Evolutionary conservation across 2,797 vertebrate species (phyloP).

Genomic region (Malacoraja senta): DNA sequence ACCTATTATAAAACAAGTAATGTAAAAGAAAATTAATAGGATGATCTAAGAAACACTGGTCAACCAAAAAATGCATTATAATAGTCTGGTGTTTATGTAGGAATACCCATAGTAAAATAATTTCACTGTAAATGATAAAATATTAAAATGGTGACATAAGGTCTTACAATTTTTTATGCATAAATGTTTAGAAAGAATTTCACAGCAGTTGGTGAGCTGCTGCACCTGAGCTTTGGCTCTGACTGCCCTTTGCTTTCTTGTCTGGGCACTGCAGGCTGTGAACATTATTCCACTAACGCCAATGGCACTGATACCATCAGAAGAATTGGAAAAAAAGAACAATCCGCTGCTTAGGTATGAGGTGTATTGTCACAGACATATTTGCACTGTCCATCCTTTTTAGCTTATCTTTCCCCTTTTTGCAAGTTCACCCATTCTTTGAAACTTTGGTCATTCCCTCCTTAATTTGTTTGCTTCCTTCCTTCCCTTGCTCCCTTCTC

Average conservation of each 20-base stretch:
- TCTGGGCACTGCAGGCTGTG: constrained; percentile 50
- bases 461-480: too few species aligned
- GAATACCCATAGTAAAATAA: neutral
- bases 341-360: constrained; percentile 74
- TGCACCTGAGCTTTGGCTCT: neutral
- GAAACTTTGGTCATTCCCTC: too few species aligned
- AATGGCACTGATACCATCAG: constrained; percentile 67
- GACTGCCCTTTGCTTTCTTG: neutral
- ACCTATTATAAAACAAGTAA: too few species aligned
- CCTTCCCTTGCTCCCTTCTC: too few species aligned
- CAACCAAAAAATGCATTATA: neutral
- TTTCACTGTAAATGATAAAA: too few species aligned
- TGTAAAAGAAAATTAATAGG: neutral
- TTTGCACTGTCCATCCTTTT: too few species aligned
- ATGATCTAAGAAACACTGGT: neutral
- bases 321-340: constrained; percentile 68
- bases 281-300: constrained; percentile 67
- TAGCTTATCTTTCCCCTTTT: too few species aligned
- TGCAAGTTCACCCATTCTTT: too few species aligned
- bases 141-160: too few species aligned
- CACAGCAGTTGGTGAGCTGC: too few species aligned
- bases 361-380: neutral
- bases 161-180: too few species aligned
- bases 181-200: too few species aligned
- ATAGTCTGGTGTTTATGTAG: neutral